Conservation (phyloP, 2,888 invertebrate species). For the Lissocephala sabroskyi region DNA sequence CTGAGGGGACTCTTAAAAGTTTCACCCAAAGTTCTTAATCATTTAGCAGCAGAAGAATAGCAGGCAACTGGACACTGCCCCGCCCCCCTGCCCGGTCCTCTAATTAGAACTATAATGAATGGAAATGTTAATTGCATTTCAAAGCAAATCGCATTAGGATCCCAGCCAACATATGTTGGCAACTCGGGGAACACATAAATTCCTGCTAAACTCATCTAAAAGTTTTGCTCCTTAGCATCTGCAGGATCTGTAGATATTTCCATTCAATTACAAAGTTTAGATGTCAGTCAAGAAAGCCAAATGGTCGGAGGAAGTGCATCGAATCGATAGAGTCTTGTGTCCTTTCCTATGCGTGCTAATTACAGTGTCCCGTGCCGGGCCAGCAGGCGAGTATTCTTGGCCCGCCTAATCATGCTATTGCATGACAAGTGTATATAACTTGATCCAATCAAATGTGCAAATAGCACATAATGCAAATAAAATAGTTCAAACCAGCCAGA, state of each 20-base stretch:
- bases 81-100: not conserved
- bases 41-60: slow-evolving; percentile 23
- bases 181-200: not conserved
- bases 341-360: too few relatives aligned
- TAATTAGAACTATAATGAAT: slow-evolving; percentile 1
- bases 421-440: slow-evolving; percentile 49
- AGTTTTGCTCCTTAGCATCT: too few relatives aligned
- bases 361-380: too few relatives aligned
- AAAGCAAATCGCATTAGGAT: not conserved
- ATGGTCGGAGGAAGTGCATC: too few relatives aligned
- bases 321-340: too few relatives aligned
- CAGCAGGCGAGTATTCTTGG: too few relatives aligned
- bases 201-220: not conserved
- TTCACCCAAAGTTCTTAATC: slow-evolving; percentile 40
- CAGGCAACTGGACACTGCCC: not conserved
- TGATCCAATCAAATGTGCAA: slow-evolving; percentile 36
- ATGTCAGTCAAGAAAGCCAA: too few relatives aligned
- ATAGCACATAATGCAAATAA: slow-evolving; percentile 31
- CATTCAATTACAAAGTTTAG: too few relatives aligned
- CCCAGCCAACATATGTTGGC: too few relatives aligned
- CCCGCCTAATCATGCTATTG: slow-evolving; percentile 45
- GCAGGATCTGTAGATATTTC: too few relatives aligned
- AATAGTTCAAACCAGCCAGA: slow-evolving; percentile 25
- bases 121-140: slow-evolving; percentile 11
- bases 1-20: too few relatives aligned